Evolutionary conservation across 2,797 vertebrate species (phyloP), one percentile per base, ranked within the genome.

Genomic region (Eurystomus glaucurus): DNA sequence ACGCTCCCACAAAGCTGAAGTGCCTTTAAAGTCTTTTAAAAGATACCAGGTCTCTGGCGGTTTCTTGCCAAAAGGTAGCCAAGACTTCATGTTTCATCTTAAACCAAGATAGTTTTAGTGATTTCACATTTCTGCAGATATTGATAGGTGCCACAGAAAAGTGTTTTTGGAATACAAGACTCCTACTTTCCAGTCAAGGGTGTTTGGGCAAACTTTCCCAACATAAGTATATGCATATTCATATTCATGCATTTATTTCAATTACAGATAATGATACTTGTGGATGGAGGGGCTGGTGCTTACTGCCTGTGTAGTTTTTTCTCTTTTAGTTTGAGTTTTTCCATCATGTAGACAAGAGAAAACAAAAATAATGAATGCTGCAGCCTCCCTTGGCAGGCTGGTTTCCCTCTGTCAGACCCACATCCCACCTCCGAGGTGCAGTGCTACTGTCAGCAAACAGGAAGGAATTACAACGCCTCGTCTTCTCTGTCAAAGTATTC

Each of bases 341-440:
- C 37, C 1, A 0, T n/a, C 41, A 43, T 9, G 10, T 3, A 3
- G 5, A 28, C 17, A 37, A 60, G 14, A 33, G 13, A 60, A 90
- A 81, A 78, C 19, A n/a, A 64, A 74, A 50, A 5, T 2, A 69
- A 14, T 7, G 9, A 58, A 48, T 62, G 69, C 28, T 64, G 21
- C 16, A 28, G 28, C 22, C 14, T 85, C 21, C 26, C 16, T 11
- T 8, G 10, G 19, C 80, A 50, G 50, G 31, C 31, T 4, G 21
- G 17, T 26, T 51, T 74, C 46, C 41, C 51, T 54, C 28, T 37
- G 23, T 29, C 20, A 48, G 51, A 80, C 4, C 25, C 33, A 33
- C 37, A 39, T 15, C 51, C 26, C 16, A 43, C 16, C 23, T 37
- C 23, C 31, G 33, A 26, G 70, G 11, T 25, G 18, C 37, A n/a